These are phyloP conservation scores for Drosophila affinis DNA, from an alignment of 2,888 invertebrate species.

Conservation along the genomic window DNA sequence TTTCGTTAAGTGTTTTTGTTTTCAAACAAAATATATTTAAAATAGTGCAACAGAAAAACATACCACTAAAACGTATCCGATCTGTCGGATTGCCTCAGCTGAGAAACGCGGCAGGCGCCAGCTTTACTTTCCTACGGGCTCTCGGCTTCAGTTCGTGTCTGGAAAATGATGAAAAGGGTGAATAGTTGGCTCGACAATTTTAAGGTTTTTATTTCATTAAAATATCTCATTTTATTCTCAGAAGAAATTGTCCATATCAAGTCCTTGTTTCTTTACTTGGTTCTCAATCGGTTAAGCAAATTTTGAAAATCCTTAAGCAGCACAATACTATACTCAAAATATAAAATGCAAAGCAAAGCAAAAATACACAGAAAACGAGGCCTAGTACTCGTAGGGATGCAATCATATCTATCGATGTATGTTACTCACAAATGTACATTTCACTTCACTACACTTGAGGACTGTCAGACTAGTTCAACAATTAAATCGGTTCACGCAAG, in stretches of 20 bases:
- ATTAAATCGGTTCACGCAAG: neutral
- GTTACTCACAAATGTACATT: neutral
- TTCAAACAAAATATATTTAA: neutral
- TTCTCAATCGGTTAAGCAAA: conserved; percentile 32
- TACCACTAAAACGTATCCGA: conserved; percentile 9
- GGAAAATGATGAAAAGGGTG: conserved; percentile 7
- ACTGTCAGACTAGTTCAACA: neutral
- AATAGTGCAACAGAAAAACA: neutral
- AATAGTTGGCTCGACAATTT: conserved; percentile 4
- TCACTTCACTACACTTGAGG: neutral
- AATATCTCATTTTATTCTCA: conserved; percentile 4
- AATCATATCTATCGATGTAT: conserved; percentile 46
- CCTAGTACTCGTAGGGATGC: conserved; percentile 47
- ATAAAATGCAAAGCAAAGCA: conserved; percentile 50
- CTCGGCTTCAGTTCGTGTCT: conserved; percentile 21
- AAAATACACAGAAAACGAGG: conserved; percentile 73
- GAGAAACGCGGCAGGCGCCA: conserved; percentile 12
- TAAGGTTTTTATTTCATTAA: neutral
- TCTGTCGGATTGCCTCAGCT: conserved; percentile 8
- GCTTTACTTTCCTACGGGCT: conserved; percentile 3
- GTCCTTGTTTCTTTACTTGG: conserved; percentile 1
- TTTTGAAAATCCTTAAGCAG: conserved; percentile 25
- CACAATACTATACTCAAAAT: conserved; percentile 38
- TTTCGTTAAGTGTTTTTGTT: neutral
- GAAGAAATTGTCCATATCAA: neutral